Evolutionary conservation across 2,797 vertebrate species (phyloP).

Genomic region (Sebastolobus altivelis): DNA sequence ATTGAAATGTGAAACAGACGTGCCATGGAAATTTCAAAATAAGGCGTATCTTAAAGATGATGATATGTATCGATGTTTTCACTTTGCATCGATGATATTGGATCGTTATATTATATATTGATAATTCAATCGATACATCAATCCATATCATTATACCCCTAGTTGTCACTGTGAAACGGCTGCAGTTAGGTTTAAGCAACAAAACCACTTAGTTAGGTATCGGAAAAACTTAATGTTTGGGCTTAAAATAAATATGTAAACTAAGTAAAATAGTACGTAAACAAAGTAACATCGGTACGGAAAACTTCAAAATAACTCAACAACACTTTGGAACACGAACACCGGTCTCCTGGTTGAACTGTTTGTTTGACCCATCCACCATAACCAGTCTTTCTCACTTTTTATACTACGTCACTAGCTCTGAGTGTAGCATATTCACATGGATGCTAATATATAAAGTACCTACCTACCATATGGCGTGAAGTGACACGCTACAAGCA

Average conservation of each 20-base stretch:
- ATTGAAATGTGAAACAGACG: neutral
- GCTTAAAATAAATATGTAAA: neutral
- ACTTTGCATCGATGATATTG: neutral
- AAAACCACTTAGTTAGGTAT: neutral
- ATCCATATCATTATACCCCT: neutral
- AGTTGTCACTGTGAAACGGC: neutral
- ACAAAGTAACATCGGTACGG: neutral
- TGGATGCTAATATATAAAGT: too few species aligned
- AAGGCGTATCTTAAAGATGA: neutral
- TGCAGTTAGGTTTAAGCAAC: neutral
- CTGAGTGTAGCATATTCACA: too few species aligned
- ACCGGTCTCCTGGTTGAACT: too few species aligned
- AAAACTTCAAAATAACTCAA: too few species aligned
- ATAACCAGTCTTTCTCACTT: too few species aligned
- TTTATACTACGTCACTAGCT: too few species aligned
- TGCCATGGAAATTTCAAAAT: neutral
- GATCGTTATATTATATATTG: neutral
- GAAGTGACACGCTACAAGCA: neutral
- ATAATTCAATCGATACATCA: neutral
- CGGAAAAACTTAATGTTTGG: neutral
- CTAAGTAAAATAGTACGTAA: neutral
- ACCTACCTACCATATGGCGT: too few species aligned
- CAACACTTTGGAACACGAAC: too few species aligned
- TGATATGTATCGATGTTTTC: neutral
- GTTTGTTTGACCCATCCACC: too few species aligned